A percentile compares a stretch with the other conserved stretches of the same genome.
Conservation (phyloP, 1,140 invertebrate genomes). For the Apis mellifera region DNA sequence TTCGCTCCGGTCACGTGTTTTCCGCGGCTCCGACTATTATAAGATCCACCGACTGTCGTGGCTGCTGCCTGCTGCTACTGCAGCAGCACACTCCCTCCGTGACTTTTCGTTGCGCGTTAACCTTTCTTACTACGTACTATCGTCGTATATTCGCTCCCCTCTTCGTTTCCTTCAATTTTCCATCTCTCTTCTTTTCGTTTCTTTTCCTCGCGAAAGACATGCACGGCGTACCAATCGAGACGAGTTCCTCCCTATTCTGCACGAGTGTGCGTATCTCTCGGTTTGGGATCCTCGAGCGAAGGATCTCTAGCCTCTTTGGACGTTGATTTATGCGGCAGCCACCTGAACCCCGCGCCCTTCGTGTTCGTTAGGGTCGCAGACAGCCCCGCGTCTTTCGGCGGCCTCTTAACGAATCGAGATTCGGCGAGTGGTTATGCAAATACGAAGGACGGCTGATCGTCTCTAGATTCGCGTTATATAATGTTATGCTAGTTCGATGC, state of each 20-base stretch:
- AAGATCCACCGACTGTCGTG: slow-evolving; percentile 66
- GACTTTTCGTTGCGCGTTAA: not conserved
- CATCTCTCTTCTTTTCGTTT: not conserved
- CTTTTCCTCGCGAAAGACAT: not conserved
- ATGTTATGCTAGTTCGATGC: slow-evolving; percentile 3
- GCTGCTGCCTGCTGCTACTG: not conserved
- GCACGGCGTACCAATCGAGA: not conserved
- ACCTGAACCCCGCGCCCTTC: slow-evolving; percentile 50
- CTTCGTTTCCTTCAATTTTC: not conserved
- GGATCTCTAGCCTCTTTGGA: slow-evolving; percentile 51
- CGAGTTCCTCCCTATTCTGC: not conserved
- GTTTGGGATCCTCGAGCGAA: not conserved
- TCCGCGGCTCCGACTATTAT: slow-evolving; percentile 72
- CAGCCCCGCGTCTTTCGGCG: slow-evolving; percentile 21
- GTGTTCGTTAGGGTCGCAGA: slow-evolving; percentile 61
- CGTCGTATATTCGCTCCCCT: not conserved
- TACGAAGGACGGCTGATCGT: slow-evolving; percentile 17
- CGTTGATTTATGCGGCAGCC: slow-evolving; percentile 64
- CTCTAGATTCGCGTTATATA: slow-evolving; percentile 15
- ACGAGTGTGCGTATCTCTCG: not conserved
- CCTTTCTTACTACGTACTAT: not conserved
- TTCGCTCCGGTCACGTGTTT: slow-evolving; percentile 76
- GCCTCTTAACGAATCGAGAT: slow-evolving; percentile 39
- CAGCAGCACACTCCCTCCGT: not conserved
- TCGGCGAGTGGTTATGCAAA: slow-evolving; percentile 49